A percentile compares a stretch with the other conserved stretches of the same genome.
Evolutionary conservation across 2,797 vertebrate genomes (phyloP).

Genomic region (Platyrinchus mystaceus): DNA sequence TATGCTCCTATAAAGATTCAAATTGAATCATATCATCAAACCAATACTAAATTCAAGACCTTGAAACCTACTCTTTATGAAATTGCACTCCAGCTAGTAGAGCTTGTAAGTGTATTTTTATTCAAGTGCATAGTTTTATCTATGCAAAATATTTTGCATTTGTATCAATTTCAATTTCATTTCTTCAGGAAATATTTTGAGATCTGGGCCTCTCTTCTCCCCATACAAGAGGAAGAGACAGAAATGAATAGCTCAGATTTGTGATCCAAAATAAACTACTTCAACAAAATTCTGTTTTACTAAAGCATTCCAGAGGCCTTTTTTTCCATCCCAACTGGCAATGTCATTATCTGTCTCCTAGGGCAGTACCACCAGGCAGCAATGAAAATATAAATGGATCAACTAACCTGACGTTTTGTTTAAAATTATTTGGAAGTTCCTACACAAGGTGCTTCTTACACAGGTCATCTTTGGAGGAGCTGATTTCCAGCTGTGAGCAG

Average conservation of each 20-base stretch:
- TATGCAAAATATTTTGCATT: background rate
- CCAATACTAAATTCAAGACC: background rate
- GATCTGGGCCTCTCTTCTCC: background rate
- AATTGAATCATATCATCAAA: background rate
- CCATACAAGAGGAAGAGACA: background rate
- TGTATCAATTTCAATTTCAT: background rate
- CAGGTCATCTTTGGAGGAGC: background rate
- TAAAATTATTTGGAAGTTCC: background rate
- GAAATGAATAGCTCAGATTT: background rate
- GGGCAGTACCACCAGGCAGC: background rate
- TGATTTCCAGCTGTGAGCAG: background rate
- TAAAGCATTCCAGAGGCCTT: background rate
- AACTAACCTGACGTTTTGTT: background rate
- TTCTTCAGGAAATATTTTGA: conserved; percentile 7
- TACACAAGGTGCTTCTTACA: background rate
- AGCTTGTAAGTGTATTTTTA: background rate
- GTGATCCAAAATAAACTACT: background rate
- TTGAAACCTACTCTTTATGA: background rate
- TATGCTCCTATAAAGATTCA: background rate
- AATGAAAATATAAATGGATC: background rate
- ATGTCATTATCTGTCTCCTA: background rate
- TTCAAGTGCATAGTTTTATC: background rate
- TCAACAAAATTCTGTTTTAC: background rate
- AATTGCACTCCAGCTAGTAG: background rate
- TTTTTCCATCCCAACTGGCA: background rate